These are phyloP conservation scores for Enhydra lutris DNA, from an alignment of 2,113 vertebrate species.

Conservation along the genomic window DNA sequence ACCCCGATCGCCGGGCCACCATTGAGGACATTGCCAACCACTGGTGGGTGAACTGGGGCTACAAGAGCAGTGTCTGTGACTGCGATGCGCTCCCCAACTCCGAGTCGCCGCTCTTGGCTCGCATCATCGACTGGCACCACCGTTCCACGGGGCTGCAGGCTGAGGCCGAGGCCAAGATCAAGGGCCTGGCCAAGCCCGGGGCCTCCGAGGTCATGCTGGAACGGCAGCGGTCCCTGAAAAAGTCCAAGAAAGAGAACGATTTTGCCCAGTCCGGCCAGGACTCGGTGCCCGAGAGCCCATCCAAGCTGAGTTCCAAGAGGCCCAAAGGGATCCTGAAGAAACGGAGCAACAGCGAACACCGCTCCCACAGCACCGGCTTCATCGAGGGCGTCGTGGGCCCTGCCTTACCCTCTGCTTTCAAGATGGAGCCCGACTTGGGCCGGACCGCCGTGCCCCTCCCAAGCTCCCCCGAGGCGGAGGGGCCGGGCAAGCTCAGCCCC, in stretches of 20 bases:
- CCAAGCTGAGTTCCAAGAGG: slow-evolving; percentile 91
- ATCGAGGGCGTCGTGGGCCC: slow-evolving; percentile 83
- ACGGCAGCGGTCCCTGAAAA: slow-evolving; percentile 92
- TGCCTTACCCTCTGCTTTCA: slow-evolving; percentile 80
- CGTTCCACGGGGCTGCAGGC: slow-evolving; percentile 84
- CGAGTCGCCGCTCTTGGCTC: slow-evolving; percentile 92
- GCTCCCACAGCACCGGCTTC: slow-evolving; percentile 88
- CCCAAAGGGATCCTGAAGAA: slow-evolving; percentile 98
- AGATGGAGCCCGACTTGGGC: slow-evolving; percentile 84
- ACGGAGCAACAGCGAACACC: slow-evolving; percentile 89
- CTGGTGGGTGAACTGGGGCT: slow-evolving; percentile 99
- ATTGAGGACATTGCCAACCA: slow-evolving; percentile 99
- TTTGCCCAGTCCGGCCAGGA: slow-evolving; percentile 84
- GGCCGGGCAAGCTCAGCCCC: slow-evolving; percentile 81
- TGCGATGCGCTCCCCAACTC: slow-evolving; percentile 91
- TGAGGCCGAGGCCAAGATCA: slow-evolving; percentile 82
- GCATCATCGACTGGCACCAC: slow-evolving; percentile 97
- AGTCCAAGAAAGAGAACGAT: slow-evolving; percentile 96
- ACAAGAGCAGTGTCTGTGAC: slow-evolving; percentile 97
- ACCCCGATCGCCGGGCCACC: slow-evolving; percentile 96
- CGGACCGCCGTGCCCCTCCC: slow-evolving; percentile 74
- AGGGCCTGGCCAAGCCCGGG: slow-evolving; percentile 83
- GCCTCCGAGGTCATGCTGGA: slow-evolving; percentile 81
- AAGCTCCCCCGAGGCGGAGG: slow-evolving; percentile 79
- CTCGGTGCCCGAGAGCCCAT: slow-evolving; percentile 80